A percentile compares a stretch with the other conserved stretches of the same genome.
These are phyloP conservation scores for Hanleya hanleyi DNA, from an alignment of 2,888 invertebrate genomes.

Conservation along the genomic window DNA sequence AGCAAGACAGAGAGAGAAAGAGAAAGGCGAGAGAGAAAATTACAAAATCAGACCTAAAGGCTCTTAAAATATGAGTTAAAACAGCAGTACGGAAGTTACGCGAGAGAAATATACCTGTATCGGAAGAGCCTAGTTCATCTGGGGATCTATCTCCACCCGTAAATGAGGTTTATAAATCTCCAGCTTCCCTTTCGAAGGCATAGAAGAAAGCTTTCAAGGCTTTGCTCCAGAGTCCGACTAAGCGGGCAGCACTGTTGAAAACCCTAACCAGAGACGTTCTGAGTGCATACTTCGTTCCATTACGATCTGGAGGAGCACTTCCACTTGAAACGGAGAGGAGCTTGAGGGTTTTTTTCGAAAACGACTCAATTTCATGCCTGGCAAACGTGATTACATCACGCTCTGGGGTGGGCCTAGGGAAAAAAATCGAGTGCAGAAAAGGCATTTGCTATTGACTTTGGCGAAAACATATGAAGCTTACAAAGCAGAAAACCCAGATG, in stretches of 20 bases:
- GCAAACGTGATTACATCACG: conserved; percentile 14
- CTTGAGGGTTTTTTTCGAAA: conserved; percentile 7
- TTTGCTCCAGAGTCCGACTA: not conserved
- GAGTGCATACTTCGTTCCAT: not conserved
- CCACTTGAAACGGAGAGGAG: not conserved
- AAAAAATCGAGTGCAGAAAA: conserved; percentile 11
- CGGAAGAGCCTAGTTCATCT: not conserved
- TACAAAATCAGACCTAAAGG: not conserved
- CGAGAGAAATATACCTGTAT: not conserved
- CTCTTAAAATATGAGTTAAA: not conserved
- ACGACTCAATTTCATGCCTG: conserved; percentile 17
- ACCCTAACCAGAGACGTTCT: not conserved
- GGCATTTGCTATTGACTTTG: conserved; percentile 14
- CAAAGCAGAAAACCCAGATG: conserved; percentile 6
- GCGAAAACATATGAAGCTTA: conserved; percentile 2
- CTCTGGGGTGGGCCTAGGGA: not conserved
- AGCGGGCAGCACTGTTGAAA: not conserved
- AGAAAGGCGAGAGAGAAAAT: not conserved
- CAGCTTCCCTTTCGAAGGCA: conserved; percentile 3
- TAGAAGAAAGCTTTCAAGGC: not conserved
- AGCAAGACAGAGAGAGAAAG: not conserved
- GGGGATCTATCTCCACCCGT: not conserved
- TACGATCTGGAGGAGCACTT: not conserved
- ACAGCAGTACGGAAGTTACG: not conserved
- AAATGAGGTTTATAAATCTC: not conserved